These are phyloP conservation scores for Liposcelis brunnea DNA, from an alignment of 2,888 invertebrate genomes.

Conservation along the genomic window DNA sequence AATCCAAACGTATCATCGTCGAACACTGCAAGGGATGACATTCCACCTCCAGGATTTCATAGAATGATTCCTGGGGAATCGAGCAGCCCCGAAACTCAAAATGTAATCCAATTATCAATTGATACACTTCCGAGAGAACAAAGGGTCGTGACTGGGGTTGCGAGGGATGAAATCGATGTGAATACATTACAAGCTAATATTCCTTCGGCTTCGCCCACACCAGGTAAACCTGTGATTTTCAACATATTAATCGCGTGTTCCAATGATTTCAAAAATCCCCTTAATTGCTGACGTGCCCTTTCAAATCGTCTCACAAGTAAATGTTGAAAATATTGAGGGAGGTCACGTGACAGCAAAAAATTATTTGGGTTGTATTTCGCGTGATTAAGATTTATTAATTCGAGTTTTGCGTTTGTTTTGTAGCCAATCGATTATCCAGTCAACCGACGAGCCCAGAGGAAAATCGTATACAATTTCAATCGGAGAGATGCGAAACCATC, in stretches of 20 bases:
- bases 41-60: conserved; percentile 35
- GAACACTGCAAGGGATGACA: too few relatives aligned
- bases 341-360: too few relatives aligned
- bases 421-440: too few relatives aligned
- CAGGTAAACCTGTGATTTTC: too few relatives aligned
- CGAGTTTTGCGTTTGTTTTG: too few relatives aligned
- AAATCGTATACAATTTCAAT: conserved; percentile 13
- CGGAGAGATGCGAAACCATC: conserved; percentile 20
- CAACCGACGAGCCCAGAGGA: background rate
- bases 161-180: conserved; percentile 11
- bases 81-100: conserved; percentile 15
- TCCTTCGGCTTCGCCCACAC: too few relatives aligned
- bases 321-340: too few relatives aligned
- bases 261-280: background rate
- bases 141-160: conserved; percentile 16
- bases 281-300: background rate
- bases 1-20: too few relatives aligned
- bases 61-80: conserved; percentile 32
- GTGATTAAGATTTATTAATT: too few relatives aligned
- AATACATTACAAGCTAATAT: too few relatives aligned
- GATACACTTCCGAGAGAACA: conserved; percentile 12
- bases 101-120: conserved; percentile 12
- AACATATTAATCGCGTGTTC: background rate
- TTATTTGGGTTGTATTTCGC: too few relatives aligned
- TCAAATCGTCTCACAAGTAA: too few relatives aligned